These are phyloP conservation scores for Poecilus cupreus DNA, from an alignment of 2,888 invertebrate genomes.

Conservation along the genomic window DNA sequence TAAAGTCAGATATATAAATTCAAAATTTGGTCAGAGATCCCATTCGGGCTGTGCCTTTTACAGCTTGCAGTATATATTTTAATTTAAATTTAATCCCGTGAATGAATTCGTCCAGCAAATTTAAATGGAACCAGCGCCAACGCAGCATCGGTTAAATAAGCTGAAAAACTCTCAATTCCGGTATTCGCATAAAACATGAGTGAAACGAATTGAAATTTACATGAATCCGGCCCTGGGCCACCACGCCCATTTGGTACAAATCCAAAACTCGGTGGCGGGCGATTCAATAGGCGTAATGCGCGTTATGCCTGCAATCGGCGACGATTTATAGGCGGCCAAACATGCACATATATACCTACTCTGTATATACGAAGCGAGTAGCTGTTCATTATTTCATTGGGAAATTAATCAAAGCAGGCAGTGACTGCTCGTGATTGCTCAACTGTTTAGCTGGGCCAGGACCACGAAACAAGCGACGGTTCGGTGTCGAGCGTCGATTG, in stretches of 20 bases:
- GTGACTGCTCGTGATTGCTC: conserved; percentile 50
- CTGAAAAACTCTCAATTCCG: conserved; percentile 36
- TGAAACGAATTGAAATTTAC: conserved; percentile 10
- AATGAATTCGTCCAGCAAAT: background rate
- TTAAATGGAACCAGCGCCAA: background rate
- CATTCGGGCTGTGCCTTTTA: no score
- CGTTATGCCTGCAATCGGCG: conserved; percentile 35
- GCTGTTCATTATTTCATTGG: conserved; percentile 54
- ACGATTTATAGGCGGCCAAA: conserved; percentile 48
- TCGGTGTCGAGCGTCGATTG: background rate
- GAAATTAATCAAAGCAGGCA: conserved; percentile 46
- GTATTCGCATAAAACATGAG: conserved; percentile 1
- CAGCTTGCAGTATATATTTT: background rate
- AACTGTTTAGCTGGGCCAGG: conserved; percentile 46
- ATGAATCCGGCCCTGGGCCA: conserved; percentile 24
- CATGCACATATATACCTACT: conserved; percentile 42
- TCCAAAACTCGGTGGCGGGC: conserved; percentile 42
- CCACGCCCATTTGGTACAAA: conserved; percentile 47
- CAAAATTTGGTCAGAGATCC: no score
- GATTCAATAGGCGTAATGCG: conserved; percentile 49
- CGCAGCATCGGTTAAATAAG: background rate
- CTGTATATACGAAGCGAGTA: conserved; percentile 24
- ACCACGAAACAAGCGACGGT: conserved; percentile 1
- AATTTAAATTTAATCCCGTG: conserved; percentile 7
- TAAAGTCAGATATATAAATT: no score